These are phyloP conservation scores for Dryas iulia DNA, from an alignment of 1,140 invertebrate species.

Conservation along the genomic window DNA sequence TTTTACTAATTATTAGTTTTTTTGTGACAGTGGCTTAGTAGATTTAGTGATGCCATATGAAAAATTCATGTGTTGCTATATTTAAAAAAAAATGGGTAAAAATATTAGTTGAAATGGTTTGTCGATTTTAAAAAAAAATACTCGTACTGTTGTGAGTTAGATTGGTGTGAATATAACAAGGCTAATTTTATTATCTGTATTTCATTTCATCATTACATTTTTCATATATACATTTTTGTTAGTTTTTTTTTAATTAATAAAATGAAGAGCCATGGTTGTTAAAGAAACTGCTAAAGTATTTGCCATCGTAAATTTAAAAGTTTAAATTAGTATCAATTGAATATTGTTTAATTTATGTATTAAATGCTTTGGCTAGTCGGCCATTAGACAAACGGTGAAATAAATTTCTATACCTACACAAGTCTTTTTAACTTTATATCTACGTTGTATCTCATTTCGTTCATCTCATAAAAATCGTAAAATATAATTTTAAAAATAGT, in stretches of 20 bases:
- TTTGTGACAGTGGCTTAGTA: background rate
- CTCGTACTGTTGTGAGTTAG: slow-evolving; percentile 49
- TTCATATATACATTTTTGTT: background rate
- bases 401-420: slow-evolving; percentile 62
- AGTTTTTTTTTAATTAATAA: background rate
- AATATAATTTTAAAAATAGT: slow-evolving; percentile 58
- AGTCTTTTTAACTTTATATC: background rate
- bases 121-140: slow-evolving; percentile 34
- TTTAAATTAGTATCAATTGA: background rate
- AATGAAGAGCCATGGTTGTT: background rate
- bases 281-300: slow-evolving; percentile 3
- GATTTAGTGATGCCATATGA: background rate
- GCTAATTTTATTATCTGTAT: slow-evolving; percentile 5
- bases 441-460: slow-evolving; percentile 37
- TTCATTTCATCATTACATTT: slow-evolving; percentile 2
- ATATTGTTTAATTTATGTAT: background rate
- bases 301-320: slow-evolving; percentile 18
- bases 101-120: slow-evolving; percentile 11
- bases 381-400: slow-evolving; percentile 44
- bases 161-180: slow-evolving; percentile 16
- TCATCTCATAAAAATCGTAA: slow-evolving; percentile 41
- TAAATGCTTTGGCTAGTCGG: background rate
- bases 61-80: background rate
- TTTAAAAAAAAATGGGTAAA: background rate
- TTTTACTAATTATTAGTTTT: background rate